Evolutionary conservation across 2,888 invertebrate species (phyloP).

Genomic region (Torymus auratus): DNA sequence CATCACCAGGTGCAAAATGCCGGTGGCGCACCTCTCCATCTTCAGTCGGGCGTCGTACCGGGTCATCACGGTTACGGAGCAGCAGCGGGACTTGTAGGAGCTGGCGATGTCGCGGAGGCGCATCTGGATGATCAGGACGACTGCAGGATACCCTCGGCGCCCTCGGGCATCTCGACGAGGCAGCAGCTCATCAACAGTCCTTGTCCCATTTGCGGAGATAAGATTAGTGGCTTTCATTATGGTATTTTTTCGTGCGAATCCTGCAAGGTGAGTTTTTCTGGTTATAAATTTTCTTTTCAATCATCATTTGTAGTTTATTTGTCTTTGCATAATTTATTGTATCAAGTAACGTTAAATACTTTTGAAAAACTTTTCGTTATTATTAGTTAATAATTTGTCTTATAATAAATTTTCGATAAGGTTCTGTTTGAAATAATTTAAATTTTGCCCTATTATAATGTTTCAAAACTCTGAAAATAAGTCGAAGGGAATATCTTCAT

Average conservation of each 20-base stretch:
- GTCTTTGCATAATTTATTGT: too few relatives aligned
- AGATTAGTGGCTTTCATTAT: constrained; percentile 98
- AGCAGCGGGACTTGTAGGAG: not conserved
- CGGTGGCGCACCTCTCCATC: constrained; percentile 77
- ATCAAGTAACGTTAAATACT: too few relatives aligned
- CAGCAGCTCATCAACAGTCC: constrained; percentile 95
- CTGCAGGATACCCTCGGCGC: constrained; percentile 77
- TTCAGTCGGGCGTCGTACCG: constrained; percentile 70
- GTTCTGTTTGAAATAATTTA: too few relatives aligned
- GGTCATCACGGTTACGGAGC: constrained; percentile 64
- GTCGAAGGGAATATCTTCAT: too few relatives aligned
- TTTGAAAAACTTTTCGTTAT: too few relatives aligned
- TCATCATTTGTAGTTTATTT: too few relatives aligned
- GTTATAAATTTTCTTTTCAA: too few relatives aligned
- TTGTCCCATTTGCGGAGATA: constrained; percentile 96
- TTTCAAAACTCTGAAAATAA: too few relatives aligned
- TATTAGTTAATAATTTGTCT: too few relatives aligned
- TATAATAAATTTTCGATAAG: too few relatives aligned
- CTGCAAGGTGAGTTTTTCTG: constrained; percentile 81
- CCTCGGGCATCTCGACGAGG: constrained; percentile 87
- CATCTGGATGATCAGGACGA: constrained; percentile 70
- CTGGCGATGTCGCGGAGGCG: constrained; percentile 55
- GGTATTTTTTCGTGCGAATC: constrained; percentile 99
- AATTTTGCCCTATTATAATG: too few relatives aligned
- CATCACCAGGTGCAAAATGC: constrained; percentile 61